phyloP scores from a whole-genome alignment of 2,797 vertebrate species.

The Platalea minor region DNA sequence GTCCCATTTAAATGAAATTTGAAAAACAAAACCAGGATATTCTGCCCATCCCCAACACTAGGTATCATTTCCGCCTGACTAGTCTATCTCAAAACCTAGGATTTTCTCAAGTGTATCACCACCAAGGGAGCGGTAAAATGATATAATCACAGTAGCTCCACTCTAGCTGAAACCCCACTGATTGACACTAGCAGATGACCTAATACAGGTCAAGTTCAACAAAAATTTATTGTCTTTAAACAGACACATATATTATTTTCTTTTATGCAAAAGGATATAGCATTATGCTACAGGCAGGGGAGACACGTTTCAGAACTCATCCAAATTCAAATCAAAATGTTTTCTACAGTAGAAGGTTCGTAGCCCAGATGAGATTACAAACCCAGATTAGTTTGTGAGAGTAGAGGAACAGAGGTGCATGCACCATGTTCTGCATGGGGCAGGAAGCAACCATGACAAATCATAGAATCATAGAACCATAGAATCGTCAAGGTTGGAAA shows the following conservation, averaged over 20 bases:
- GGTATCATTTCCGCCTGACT: neutral
- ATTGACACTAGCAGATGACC: neutral
- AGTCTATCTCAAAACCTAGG: neutral
- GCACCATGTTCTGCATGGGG: neutral
- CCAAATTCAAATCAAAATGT: neutral
- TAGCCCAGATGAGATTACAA: neutral
- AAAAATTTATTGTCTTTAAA: neutral
- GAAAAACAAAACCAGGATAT: neutral
- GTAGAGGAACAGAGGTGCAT: neutral
- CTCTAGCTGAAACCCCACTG: neutral
- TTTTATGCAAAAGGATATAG: neutral
- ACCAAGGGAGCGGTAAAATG: neutral
- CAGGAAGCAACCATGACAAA: neutral
- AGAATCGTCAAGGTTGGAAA: no score
- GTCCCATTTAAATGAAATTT: accelerated
- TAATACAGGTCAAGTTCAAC: neutral
- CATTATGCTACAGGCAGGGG: neutral
- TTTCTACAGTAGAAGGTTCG: neutral
- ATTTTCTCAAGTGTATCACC: neutral
- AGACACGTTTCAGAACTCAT: neutral
- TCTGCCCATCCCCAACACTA: neutral
- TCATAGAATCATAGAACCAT: no score
- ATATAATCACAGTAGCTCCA: neutral
- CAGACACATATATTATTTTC: neutral
- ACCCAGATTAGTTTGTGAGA: neutral